phyloP scores from a whole-genome alignment of 2,797 vertebrate species.

The Muraenolepis orangiensis region DNA sequence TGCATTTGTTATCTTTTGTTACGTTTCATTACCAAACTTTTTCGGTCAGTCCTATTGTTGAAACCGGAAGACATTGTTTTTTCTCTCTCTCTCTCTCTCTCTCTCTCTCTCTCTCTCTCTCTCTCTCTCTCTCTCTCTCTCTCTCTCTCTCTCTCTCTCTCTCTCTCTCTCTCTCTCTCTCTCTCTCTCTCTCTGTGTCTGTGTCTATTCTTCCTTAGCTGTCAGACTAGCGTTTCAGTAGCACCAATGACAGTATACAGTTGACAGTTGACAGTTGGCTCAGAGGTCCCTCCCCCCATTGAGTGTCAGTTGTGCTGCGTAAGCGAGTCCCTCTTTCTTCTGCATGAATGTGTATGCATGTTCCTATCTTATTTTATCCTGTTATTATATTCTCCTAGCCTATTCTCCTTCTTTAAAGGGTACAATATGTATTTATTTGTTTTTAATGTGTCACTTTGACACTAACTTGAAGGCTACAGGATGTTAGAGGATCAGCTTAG shows the following conservation, averaged over 20 bases:
- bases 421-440: too few species aligned
- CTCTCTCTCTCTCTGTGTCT: neutral
- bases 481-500: neutral
- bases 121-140: neutral
- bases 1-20: neutral
- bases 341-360: neutral
- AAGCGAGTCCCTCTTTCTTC: neutral
- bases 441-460: neutral
- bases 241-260: conserved; percentile 40
- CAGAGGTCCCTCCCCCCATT: conserved; percentile 19
- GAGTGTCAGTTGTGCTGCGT: neutral
- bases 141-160: neutral
- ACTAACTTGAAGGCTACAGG: neutral
- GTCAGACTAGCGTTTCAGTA: conserved; percentile 29
- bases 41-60: neutral
- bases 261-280: conserved; percentile 37
- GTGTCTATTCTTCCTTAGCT: conserved; percentile 13
- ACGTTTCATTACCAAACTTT: neutral
- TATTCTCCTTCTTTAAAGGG: neutral
- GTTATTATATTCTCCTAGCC: too few species aligned
- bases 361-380: too few species aligned
- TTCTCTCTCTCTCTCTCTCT: neutral
- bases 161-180: neutral
- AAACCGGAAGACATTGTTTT: neutral
- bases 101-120: neutral